These are phyloP conservation scores for Aphyosemion australe DNA, from an alignment of 2,113 vertebrate species.

Conservation along the genomic window DNA sequence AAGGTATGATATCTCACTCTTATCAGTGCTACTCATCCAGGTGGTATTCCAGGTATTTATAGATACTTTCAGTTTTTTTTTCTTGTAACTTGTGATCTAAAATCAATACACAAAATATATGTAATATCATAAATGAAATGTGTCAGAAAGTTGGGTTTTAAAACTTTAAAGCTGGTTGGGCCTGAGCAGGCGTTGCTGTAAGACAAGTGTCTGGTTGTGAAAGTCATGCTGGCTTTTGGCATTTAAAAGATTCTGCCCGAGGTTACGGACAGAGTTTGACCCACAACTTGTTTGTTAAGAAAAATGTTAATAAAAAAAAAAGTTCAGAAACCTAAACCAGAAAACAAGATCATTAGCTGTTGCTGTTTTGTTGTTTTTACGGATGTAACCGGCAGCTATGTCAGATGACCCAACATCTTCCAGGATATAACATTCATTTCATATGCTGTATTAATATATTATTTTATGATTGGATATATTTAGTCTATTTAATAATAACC, in stretches of 20 bases:
- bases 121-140: neutral
- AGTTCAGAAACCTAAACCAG: neutral
- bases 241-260: slow-evolving; percentile 5
- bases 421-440: neutral
- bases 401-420: neutral
- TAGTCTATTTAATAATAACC: too few species aligned
- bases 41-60: slow-evolving; percentile 14
- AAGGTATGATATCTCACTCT: neutral
- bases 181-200: neutral
- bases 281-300: slow-evolving; percentile 18
- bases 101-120: neutral
- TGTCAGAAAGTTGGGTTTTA: too few species aligned
- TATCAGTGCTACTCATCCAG: neutral
- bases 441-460: neutral
- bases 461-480: neutral
- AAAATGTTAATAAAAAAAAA: slow-evolving; percentile 9
- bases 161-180: neutral
- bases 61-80: slow-evolving; percentile 5
- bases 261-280: slow-evolving; percentile 18
- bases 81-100: neutral
- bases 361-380: neutral
- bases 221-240: slow-evolving; percentile 25
- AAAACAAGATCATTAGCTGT: neutral
- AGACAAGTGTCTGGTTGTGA: neutral
- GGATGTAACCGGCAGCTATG: neutral